Base-by-base conservation (phyloP, 2,113 vertebrate species). In the Paralichthys olivaceus region DNA sequence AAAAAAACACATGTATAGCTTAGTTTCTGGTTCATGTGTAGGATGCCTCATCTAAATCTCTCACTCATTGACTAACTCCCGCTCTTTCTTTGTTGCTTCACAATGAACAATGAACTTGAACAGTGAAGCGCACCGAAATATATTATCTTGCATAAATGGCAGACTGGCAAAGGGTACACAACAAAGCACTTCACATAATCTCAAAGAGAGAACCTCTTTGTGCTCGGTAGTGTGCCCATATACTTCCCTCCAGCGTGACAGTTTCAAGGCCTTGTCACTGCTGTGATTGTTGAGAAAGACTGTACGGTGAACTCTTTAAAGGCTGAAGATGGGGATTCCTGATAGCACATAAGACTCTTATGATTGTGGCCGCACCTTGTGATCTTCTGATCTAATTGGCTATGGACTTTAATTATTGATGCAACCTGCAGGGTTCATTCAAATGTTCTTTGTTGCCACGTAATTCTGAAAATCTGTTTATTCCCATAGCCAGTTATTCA, bases 171-270 rank as follows among this genome's bases (percentile, higher is more conserved):
- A 67, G 63, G 59, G 61, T 79, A 60, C 72, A 70, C 49, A 77
- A 65, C 57, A 76, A 85, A 78, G 79, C 75, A 49, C 59, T 55
- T 71, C 26, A 19, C 69, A 75, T 80, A 84, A 86, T 88, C 75
- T 87, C 63, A 1, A 7, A 49, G 67, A 76, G 82, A 83, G 79
- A 85, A 72, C 57, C 60, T 65, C 71, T 83, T 86, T 82, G 76
- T 80, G 62, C 15, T 0, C 61, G 55, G 71, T 58, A 71, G 68
- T 4, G 1, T 69, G 69, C 60, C 40, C 37, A 0, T 64, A 22
- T 15, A 45, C 74, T 75, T 65, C 34, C 58, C 66, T 77, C 32
- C 37, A 68, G 69, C 45, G 47, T 32, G 64, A 49, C 7, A 70
- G 72, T 69, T 14, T 1, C 4, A 54, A 2, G 2, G 47, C 62